phyloP scores from a whole-genome alignment of 2,113 vertebrate genomes.

The Anseranas semipalmata region DNA sequence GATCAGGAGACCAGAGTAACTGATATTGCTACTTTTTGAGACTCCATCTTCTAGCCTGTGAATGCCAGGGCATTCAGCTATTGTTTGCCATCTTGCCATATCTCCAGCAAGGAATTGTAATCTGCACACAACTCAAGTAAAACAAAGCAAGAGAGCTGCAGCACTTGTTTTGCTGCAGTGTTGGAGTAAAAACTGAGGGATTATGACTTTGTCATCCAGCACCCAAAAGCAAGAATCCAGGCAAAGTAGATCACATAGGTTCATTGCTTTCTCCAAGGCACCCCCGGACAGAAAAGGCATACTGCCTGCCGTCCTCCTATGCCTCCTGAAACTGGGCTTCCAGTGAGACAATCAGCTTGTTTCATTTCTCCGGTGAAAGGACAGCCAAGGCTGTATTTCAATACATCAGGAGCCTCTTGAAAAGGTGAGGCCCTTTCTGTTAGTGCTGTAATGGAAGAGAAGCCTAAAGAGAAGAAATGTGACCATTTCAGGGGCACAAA shows the following conservation, averaged over 20 bases:
- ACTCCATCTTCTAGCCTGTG: not conserved
- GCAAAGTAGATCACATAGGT: not conserved
- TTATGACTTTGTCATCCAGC: not conserved
- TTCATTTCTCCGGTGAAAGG: constrained; percentile 49
- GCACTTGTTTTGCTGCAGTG: not conserved
- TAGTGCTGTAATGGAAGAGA: constrained; percentile 35
- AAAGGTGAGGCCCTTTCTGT: constrained; percentile 68
- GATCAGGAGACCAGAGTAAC: not conserved
- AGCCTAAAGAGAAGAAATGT: constrained; percentile 69
- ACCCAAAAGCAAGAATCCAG: not conserved
- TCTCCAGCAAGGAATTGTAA: not conserved
- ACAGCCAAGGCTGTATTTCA: constrained; percentile 40
- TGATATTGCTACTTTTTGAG: not conserved
- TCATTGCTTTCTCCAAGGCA: not conserved
- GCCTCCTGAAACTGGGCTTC: not conserved
- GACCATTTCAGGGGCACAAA: constrained; percentile 68
- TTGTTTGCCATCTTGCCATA: not conserved
- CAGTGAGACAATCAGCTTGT: not conserved
- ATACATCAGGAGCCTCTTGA: constrained; percentile 37
- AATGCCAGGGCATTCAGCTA: not conserved
- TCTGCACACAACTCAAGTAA: not conserved
- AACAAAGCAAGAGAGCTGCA: not conserved
- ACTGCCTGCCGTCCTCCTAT: not conserved
- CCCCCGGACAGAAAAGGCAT: not conserved
- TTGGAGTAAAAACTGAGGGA: not conserved